Evolutionary conservation across 2,888 invertebrate genomes (phyloP).

Genomic region (Cephonodes hylas): DNA sequence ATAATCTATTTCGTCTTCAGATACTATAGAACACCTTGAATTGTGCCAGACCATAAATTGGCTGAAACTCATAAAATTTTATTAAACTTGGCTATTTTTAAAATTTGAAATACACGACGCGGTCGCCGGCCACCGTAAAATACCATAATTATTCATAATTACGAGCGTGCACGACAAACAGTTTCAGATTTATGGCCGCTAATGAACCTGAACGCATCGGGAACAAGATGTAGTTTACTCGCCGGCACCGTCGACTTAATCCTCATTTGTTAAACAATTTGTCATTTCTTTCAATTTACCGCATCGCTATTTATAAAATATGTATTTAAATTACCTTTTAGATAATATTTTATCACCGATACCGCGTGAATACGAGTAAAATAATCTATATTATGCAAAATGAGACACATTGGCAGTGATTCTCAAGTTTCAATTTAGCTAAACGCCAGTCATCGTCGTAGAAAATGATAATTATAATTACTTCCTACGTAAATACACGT

Average conservation of each 20-base stretch:
- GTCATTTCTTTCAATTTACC: slow-evolving; percentile 14
- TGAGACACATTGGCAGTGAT: not conserved
- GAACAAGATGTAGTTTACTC: slow-evolving; percentile 32
- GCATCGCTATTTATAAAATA: slow-evolving; percentile 5
- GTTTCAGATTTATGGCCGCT: slow-evolving; percentile 60
- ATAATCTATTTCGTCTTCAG: no score
- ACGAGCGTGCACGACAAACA: slow-evolving; percentile 64
- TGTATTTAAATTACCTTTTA: not conserved
- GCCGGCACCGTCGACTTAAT: slow-evolving; percentile 24
- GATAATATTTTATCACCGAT: not conserved
- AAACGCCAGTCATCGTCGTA: no score
- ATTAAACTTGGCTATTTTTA: slow-evolving; percentile 36
- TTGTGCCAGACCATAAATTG: no score
- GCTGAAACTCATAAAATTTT: no score
- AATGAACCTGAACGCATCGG: slow-evolving; percentile 48
- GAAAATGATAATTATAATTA: no score
- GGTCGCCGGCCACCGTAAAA: slow-evolving; percentile 60
- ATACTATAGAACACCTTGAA: no score
- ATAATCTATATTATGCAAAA: not conserved
- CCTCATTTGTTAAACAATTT: slow-evolving; percentile 12
- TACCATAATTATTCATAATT: slow-evolving; percentile 70
- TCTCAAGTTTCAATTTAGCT: no score
- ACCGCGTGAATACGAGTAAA: not conserved
- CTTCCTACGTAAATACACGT: no score
- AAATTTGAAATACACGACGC: slow-evolving; percentile 49